These are phyloP conservation scores for Chirona hameri DNA, from an alignment of 2,888 invertebrate genomes.

Conservation along the genomic window DNA sequence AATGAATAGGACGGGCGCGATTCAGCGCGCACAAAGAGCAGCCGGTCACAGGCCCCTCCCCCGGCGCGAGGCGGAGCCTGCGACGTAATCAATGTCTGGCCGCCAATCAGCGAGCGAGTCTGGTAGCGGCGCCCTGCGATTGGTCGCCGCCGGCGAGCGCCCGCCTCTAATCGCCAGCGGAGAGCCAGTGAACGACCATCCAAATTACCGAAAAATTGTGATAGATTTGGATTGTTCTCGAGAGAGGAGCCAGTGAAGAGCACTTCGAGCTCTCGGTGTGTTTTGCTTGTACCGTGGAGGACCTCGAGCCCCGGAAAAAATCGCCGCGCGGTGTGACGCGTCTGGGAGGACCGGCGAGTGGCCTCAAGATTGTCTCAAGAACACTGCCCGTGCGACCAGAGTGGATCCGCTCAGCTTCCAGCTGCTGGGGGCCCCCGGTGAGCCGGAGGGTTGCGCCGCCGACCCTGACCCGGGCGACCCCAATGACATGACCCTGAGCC, in stretches of 20 bases:
- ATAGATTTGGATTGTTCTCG: constrained; percentile 24
- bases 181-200: constrained; percentile 26
- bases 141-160: neutral
- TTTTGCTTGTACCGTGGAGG: constrained; percentile 27
- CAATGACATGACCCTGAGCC: constrained; percentile 28
- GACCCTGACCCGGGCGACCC: constrained; percentile 1
- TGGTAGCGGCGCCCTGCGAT: neutral
- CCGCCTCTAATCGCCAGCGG: neutral
- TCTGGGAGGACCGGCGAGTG: neutral
- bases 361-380: constrained; percentile 4
- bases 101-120: neutral
- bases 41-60: constrained; percentile 6
- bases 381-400: neutral
- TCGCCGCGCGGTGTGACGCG: neutral
- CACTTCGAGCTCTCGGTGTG: constrained; percentile 14
- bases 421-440: neutral
- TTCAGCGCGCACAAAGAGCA: neutral
- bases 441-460: neutral
- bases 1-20: constrained; percentile 5
- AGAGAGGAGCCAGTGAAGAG: constrained; percentile 25
- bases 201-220: constrained; percentile 28
- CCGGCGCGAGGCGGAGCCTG: neutral
- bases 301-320: constrained; percentile 6
- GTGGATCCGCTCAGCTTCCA: constrained; percentile 2
- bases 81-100: neutral